phyloP scores from a whole-genome alignment of 2,113 vertebrate genomes.

The Caranx melampygus region DNA sequence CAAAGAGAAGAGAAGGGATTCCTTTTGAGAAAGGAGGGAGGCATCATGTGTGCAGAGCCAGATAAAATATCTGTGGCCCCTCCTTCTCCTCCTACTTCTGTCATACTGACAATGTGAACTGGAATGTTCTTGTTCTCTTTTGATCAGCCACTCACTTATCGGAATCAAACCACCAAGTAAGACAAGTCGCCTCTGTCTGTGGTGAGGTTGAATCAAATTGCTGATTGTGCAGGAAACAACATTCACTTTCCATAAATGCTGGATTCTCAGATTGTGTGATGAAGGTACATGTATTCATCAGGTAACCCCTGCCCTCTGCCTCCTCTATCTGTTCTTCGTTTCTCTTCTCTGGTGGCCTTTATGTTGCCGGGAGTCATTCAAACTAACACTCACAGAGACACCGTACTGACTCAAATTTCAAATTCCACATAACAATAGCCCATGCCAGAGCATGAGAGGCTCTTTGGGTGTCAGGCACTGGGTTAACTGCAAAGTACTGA shows the following conservation, averaged over 20 bases:
- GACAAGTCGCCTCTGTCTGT: background rate
- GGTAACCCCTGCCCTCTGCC: constrained; percentile 39
- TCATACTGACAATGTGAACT: constrained; percentile 42
- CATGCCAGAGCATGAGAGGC: constrained; percentile 70
- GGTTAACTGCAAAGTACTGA: constrained; percentile 62
- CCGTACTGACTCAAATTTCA: constrained; percentile 78
- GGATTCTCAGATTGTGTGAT: constrained; percentile 12
- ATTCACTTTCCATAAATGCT: constrained; percentile 35
- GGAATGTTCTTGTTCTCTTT: constrained; percentile 39
- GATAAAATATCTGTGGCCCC: constrained; percentile 57
- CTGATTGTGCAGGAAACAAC: background rate
- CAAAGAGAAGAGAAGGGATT: constrained; percentile 72
- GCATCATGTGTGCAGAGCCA: constrained; percentile 28
- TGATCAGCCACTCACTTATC: constrained; percentile 14
- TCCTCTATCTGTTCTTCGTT: constrained; percentile 37
- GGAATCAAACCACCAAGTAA: background rate
- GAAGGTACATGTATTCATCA: constrained; percentile 44
- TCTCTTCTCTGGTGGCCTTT: constrained; percentile 61
- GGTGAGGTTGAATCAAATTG: too few relatives aligned
- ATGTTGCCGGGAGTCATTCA: constrained; percentile 63
- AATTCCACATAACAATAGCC: constrained; percentile 78
- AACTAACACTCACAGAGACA: constrained; percentile 54
- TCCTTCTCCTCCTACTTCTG: constrained; percentile 41
- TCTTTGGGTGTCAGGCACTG: constrained; percentile 74
- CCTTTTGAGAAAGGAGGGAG: constrained; percentile 59